Evolutionary conservation across 2,797 vertebrate genomes (phyloP).

Genomic region (Gila robusta): DNA sequence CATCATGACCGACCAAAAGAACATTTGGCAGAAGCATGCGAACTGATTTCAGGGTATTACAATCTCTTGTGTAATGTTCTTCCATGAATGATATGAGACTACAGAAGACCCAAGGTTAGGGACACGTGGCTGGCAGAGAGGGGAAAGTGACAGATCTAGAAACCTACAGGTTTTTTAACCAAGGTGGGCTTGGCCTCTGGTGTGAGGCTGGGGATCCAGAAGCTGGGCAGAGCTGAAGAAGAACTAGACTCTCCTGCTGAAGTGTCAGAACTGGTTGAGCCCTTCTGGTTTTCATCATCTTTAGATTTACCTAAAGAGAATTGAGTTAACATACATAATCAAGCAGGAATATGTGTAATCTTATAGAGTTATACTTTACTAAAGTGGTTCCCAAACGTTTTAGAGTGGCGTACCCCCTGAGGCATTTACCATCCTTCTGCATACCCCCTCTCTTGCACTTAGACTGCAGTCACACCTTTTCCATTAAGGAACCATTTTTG

Average conservation of each 20-base stretch:
- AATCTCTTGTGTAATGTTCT: conserved; percentile 34
- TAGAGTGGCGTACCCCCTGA: no score
- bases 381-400: not conserved
- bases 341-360: not conserved
- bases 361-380: not conserved
- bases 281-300: conserved; percentile 15
- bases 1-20: conserved; percentile 27
- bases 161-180: conserved; percentile 88
- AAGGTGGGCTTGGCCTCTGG: conserved; percentile 87
- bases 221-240: conserved; percentile 81
- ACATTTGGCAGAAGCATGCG: conserved; percentile 22
- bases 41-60: not conserved
- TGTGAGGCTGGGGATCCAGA: conserved; percentile 90
- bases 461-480: no score
- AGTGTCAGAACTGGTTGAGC: conserved; percentile 63
- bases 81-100: not conserved
- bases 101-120: not conserved
- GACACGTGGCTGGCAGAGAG: not conserved
- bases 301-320: conserved; percentile 30
- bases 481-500: no score
- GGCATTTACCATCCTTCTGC: no score
- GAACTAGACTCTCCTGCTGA: conserved; percentile 52
- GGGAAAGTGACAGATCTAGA: conserved; percentile 83
- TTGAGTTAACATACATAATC: not conserved
- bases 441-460: no score